Base-by-base conservation (phyloP, 2,888 invertebrate species). In the Athripsodes cinereus region DNA sequence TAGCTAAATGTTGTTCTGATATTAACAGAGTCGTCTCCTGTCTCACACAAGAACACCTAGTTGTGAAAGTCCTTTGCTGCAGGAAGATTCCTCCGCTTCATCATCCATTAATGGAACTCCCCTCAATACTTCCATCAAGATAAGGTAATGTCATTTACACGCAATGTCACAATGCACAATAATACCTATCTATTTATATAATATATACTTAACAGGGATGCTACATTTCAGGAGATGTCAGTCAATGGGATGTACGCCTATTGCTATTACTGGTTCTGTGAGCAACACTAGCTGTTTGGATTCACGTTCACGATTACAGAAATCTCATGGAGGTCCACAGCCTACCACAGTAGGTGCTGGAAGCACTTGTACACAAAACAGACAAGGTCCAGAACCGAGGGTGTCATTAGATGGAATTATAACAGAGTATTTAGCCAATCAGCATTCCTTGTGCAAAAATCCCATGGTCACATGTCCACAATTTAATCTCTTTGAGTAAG, bases 401-500 rank as follows among this genome's bases (percentile, higher is more conserved):
- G 84, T 87, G 56, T 88, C 90, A 0, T 77, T 98, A 21, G 92
- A 95, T 72, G 89, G 90, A 47, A 96, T 99, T 68, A 92, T 98
- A 64, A 96, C 93, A 0, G 96, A 97, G 73, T 98, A 97, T 76
- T 81, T 98, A 54, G 90, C 95, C 66, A 95, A 96, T 76, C 98
- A 99, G 73, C 99, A 99, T 76, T 90, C 96, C n/a, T 78, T 94
- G 6, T 99, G 99, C 78, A 92, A 92, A 75, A 95, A 97, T 74
- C 99, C 99, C 0, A 95, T 99, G 78, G 91, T 92, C 31, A 96
- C 96, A 0, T 98, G 97, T 74, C 97, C 98, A 0, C 93, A 94
- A 70, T 98, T 98, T 70, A 94, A 95, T 71, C 79, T 98, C 35
- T 92, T 95, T 69, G 83, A 86, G 88, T 90, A 70, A 82, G 87